Evolutionary conservation across 2,797 vertebrate genomes (phyloP), one percentile per base, ranked within the genome.

Genomic region (Argyrosomus regius): DNA sequence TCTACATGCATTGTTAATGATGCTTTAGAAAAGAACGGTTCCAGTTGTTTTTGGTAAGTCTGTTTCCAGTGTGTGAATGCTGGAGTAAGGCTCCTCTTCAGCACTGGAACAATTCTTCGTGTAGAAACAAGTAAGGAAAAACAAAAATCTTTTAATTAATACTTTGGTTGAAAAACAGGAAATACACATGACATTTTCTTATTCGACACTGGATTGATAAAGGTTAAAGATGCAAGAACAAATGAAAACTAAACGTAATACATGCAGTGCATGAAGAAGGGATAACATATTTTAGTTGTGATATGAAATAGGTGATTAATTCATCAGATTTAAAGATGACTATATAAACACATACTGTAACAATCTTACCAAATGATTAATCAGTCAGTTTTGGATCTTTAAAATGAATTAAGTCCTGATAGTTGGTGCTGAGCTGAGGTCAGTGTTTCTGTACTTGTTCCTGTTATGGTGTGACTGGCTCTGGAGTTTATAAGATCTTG

Each of bases 61-160:
- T 31, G 26, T 74, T 70, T 48, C 20, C 58, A 57, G n/a, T 73
- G 84, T 91, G 90, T 92, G 88, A 86, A 76, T 78, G 20, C 1
- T 22, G 49, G 24, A 35, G 1, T 65, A 39, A 84, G 72, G 65
- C 74, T 89, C 7, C 59, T 75, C 67, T 90, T 92, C 66, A 49
- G 80, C 45, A 53, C 56, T 68, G 92, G 84, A 77, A 83, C 75
- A 0, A 80, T 76, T 80, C 57, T 91, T 3, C 71, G 6, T n/a
- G 65, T 91, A 28, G n/a, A 90, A 49, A 64, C 64, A 74, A 80
- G 87, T 90, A 89, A 89, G 87, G 77, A 49, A 43, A 69, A 39
- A 50, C 0, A 0, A 5, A 0, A 5, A 28, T 22, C 8, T 31
- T 50, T 28, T 39, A 57, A 39, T 13, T 2, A 1, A 1, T 53